phyloP scores from a whole-genome alignment of 2,113 vertebrate species.

The Chaetodon auriga region DNA sequence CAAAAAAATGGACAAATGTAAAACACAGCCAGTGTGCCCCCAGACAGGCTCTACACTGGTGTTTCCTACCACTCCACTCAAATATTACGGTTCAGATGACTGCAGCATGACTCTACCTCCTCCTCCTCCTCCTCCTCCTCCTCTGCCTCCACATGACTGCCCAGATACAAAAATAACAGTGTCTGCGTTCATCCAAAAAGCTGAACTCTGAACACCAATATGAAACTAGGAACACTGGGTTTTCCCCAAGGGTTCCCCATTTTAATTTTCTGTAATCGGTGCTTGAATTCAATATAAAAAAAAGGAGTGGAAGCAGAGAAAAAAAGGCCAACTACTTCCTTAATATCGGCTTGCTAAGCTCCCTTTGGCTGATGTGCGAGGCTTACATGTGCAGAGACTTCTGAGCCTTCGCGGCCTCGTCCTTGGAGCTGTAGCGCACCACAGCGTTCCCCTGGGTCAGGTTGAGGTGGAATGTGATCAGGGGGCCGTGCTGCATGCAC shows the following conservation, averaged over 20 bases:
- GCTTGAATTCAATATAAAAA: background rate
- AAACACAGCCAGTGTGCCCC: background rate
- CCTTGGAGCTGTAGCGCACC: slow-evolving; percentile 99
- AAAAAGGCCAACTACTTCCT: background rate
- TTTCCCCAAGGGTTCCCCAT: background rate
- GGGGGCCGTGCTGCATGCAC: slow-evolving; percentile 98
- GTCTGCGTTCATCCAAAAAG: background rate
- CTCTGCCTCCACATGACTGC: slow-evolving; percentile 39
- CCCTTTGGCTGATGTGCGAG: background rate
- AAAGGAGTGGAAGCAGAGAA: background rate
- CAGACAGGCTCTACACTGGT: background rate
- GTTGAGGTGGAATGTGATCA: slow-evolving; percentile 99
- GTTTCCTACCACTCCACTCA: background rate
- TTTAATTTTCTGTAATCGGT: background rate
- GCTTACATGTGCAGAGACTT: slow-evolving; percentile 99
- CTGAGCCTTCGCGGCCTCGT: slow-evolving; percentile 97
- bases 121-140: background rate
- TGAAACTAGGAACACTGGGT: background rate
- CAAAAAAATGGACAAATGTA: slow-evolving; percentile 1
- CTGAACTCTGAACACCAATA: background rate
- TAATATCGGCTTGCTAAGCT: background rate
- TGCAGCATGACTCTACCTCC: slow-evolving; percentile 15
- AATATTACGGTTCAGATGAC: slow-evolving; percentile 32
- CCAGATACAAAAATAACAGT: slow-evolving; percentile 19
- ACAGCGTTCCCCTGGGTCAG: slow-evolving; percentile 98